Evolutionary conservation across 2,113 vertebrate species (phyloP).

Genomic region (Ancistrus triradiatus): DNA sequence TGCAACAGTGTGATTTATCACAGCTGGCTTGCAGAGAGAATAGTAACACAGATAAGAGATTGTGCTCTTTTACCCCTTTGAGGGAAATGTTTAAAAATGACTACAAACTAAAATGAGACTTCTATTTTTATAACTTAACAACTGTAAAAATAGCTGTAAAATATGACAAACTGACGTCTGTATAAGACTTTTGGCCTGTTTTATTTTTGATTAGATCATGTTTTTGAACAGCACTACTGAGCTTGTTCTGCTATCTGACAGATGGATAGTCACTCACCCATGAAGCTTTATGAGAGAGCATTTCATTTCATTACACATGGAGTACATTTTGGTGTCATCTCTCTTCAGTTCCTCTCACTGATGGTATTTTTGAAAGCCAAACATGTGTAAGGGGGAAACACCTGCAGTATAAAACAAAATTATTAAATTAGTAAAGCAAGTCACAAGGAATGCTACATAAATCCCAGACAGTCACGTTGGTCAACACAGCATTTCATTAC

Average conservation of each 20-base stretch:
- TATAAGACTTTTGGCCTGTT: slow-evolving; percentile 3
- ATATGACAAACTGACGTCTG: not conserved
- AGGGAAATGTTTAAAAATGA: slow-evolving; percentile 63
- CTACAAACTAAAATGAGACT: slow-evolving; percentile 63
- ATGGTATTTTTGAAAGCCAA: slow-evolving; percentile 33
- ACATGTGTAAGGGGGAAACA: slow-evolving; percentile 14
- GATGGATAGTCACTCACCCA: too few relatives aligned
- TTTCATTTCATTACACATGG: too few relatives aligned
- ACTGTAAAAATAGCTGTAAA: slow-evolving; percentile 14
- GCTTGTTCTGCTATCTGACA: too few relatives aligned
- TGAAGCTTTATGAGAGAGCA: too few relatives aligned
- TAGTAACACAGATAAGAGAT: slow-evolving; percentile 26
- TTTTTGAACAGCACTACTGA: too few relatives aligned
- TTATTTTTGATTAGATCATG: too few relatives aligned
- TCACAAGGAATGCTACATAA: too few relatives aligned
- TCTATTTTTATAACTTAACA: slow-evolving; percentile 73
- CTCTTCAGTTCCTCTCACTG: not conserved
- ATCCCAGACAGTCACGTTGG: too few relatives aligned
- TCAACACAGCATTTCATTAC: too few relatives aligned
- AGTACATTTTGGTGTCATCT: not conserved
- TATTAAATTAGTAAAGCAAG: too few relatives aligned
- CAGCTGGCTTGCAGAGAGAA: slow-evolving; percentile 9
- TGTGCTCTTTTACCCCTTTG: slow-evolving; percentile 50
- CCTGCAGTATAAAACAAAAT: too few relatives aligned
- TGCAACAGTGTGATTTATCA: slow-evolving; percentile 6